phyloP scores from a whole-genome alignment of 2,113 vertebrate species.

The Irena cyanogastra region DNA sequence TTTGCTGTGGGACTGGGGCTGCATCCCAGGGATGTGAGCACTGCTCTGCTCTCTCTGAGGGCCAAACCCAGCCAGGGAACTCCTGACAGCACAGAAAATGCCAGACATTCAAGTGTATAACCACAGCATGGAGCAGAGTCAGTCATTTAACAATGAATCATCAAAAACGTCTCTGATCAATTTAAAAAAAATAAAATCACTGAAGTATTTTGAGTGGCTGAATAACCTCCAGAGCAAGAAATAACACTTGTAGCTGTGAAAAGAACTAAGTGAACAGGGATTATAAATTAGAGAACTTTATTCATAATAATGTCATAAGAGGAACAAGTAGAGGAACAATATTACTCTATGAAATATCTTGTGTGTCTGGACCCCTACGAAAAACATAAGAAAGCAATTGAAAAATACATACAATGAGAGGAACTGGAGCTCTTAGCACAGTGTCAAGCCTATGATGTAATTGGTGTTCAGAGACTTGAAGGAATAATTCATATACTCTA shows the following conservation, averaged over 20 bases:
- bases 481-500: background rate
- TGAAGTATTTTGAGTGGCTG: constrained; percentile 46
- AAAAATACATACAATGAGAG: background rate
- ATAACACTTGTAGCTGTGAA: constrained; percentile 51
- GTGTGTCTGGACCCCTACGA: background rate
- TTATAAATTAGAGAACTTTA: background rate
- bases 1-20: background rate
- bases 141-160: constrained; percentile 28
- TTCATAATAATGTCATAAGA: background rate
- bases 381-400: background rate
- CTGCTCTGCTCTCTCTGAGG: background rate
- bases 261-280: background rate
- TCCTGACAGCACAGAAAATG: background rate
- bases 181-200: background rate
- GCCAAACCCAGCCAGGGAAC: background rate
- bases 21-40: background rate
- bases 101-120: background rate
- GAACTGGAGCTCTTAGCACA: background rate
- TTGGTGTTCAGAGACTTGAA: background rate
- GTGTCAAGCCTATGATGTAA: background rate
- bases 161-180: constrained; percentile 28
- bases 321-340: background rate
- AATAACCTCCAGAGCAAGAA: constrained; percentile 51
- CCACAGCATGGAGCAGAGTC: background rate
- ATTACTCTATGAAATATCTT: background rate